Percentiles rank a stretch among this genome's conserved stretches.
Conservation (phyloP, 2,113 vertebrate species). For the Spilogale gracilis region DNA sequence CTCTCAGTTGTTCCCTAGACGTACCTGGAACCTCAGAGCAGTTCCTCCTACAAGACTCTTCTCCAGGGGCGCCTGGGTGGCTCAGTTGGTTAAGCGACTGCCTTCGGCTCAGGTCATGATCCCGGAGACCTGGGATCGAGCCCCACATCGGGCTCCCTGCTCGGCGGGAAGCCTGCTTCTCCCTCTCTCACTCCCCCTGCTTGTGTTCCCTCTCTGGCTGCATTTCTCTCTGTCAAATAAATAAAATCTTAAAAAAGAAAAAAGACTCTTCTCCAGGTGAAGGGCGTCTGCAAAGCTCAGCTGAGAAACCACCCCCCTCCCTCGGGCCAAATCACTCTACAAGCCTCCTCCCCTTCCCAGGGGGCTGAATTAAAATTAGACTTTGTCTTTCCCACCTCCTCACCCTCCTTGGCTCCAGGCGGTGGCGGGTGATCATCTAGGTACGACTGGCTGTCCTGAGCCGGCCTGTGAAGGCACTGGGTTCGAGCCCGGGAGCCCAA, state of each 20-base stretch:
- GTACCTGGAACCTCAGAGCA: background rate
- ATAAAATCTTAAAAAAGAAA: too few species aligned
- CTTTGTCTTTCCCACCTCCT: background rate
- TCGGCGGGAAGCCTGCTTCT: too few species aligned
- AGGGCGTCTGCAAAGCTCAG: background rate
- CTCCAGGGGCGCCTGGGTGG: background rate
- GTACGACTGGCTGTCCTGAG: too few species aligned
- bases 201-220: too few species aligned
- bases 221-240: too few species aligned
- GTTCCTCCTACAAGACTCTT: background rate
- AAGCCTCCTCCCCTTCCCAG: background rate
- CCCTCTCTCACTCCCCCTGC: too few species aligned
- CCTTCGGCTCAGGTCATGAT: too few species aligned
- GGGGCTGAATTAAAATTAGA: background rate
- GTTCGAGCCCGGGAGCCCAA: background rate
- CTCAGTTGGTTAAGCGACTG: too few species aligned
- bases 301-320: too few species aligned
- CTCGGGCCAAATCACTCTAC: background rate
- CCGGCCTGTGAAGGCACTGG: background rate
- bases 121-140: too few species aligned
- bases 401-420: background rate
- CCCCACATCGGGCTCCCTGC: too few species aligned
- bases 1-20: background rate
- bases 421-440: accelerated
- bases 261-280: background rate